Conservation (phyloP, 2,888 invertebrate species). For the Thymelicus lineola region DNA sequence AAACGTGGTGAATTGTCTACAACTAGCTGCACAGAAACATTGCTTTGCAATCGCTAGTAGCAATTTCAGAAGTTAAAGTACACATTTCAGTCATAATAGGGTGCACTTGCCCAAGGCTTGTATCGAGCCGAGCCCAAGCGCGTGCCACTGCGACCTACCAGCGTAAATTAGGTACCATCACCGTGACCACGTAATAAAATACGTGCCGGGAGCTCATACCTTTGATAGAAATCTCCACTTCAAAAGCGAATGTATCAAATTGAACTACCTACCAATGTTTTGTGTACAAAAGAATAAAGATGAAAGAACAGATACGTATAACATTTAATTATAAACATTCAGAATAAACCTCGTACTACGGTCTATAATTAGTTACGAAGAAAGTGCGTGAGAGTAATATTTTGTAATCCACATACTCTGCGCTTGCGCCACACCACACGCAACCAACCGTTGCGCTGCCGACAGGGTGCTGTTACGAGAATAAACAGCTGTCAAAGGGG, state of each 20-base stretch:
- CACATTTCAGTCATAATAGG: constrained; percentile 10
- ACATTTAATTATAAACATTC: constrained; percentile 57
- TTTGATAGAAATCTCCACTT: constrained; percentile 54
- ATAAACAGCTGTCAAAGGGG: constrained; percentile 62
- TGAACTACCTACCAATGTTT: neutral
- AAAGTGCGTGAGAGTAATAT: constrained; percentile 77
- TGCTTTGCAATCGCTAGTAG: neutral
- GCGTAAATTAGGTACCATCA: constrained; percentile 55
- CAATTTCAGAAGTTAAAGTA: constrained; percentile 17
- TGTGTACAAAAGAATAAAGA: constrained; percentile 16
- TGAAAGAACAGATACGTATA: constrained; percentile 15
- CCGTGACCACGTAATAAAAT: constrained; percentile 46
- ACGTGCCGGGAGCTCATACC: constrained; percentile 47
- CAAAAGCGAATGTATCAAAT: constrained; percentile 1
- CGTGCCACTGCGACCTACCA: constrained; percentile 43
- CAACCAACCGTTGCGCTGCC: constrained; percentile 51
- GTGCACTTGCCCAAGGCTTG: neutral
- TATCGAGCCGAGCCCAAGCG: neutral
- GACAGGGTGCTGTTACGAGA: constrained; percentile 50
- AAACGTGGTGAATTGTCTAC: neutral
- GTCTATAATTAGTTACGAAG: constrained; percentile 63
- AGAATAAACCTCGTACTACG: constrained; percentile 53
- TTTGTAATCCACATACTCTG: constrained; percentile 65
- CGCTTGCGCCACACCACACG: constrained; percentile 57
- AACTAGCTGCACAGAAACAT: constrained; percentile 16